Evolutionary conservation across 2,888 invertebrate species (phyloP).

Genomic region (Acronicta alni): DNA sequence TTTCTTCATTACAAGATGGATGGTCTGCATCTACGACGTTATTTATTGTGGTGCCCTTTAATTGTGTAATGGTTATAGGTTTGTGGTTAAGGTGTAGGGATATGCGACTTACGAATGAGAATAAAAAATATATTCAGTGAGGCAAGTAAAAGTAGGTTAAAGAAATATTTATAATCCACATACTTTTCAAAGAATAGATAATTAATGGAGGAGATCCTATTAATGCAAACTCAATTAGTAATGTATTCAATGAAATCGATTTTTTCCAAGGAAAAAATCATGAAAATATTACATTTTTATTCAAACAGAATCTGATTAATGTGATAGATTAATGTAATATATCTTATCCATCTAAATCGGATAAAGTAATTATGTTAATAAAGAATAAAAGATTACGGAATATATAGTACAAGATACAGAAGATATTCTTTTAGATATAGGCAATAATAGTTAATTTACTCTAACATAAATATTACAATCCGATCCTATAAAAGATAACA

Average conservation of each 20-base stretch:
- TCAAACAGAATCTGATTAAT: not conserved
- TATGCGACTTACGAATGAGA: constrained; percentile 27
- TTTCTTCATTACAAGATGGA: constrained; percentile 89
- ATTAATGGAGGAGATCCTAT: no score
- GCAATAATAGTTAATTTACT: constrained; percentile 7
- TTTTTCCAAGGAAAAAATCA: not conserved
- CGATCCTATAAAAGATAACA: constrained; percentile 51
- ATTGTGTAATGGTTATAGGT: constrained; percentile 65
- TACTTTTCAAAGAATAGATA: no score
- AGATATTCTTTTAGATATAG: constrained; percentile 1
- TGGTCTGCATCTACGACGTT: constrained; percentile 74
- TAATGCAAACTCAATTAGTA: not conserved
- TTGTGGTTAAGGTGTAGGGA: constrained; percentile 34
- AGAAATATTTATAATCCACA: not conserved
- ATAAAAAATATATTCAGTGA: constrained; percentile 1
- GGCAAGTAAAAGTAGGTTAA: not conserved
- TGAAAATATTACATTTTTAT: not conserved
- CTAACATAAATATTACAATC: constrained; percentile 21
- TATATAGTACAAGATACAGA: constrained; percentile 1
- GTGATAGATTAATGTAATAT: not conserved
- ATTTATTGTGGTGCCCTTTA: constrained; percentile 76
- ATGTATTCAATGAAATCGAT: not conserved
- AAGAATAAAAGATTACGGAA: not conserved
- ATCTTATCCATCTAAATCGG: not conserved
- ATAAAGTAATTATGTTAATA: not conserved